Base-by-base conservation (phyloP, 2,113 vertebrate species). In the Eurypyga helias region DNA sequence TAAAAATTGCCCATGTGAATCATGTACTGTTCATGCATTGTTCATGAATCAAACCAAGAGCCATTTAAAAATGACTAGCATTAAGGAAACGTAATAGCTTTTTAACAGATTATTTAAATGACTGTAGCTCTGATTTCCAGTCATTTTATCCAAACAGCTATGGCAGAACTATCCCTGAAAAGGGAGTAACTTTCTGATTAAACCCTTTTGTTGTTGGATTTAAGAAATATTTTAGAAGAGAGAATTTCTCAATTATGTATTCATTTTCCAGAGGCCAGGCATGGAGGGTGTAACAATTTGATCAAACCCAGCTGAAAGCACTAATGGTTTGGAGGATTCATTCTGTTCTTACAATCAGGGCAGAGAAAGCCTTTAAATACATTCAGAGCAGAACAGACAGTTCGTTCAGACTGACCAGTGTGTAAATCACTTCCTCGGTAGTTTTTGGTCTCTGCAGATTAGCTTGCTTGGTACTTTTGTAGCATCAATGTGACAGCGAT, bases 91-190 rank as follows among this genome's bases (percentile, higher is more conserved):
- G 64, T 94, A 97, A 96, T 95, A 94, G 79, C 79, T 96, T 96
- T 97, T 97, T 77, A 96, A 96, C 62, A 97, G 88, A 95, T 96
- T 97, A 97, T 97, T 97, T 97, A 97, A 96, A 96, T 97, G 33
- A 93, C 93, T 90, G 61, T 69, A 91, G 55, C 58, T 95, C 84
- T 95, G 83, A 96, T 96, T 97, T 96, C 84, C 82, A 96, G 72
- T 76, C 25, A 69, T 91, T 97, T 96, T 81, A 92, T 87, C 79
- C 81, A 90, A 96, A 96, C 62, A 96, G 83, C 60, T 92, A 91
- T 70, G 49, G 49, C 85, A 96, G 95, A 92, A 66, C 85, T 80
- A 49, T 86, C 58, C 72, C 77, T 88, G 91, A 93, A 97, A 97
- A 92, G 55, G 48, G 71, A 91, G 90, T 77, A 97, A 92, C 70